phyloP scores from a whole-genome alignment of 2,888 invertebrate species.

The Asteroscopus sphinx region DNA sequence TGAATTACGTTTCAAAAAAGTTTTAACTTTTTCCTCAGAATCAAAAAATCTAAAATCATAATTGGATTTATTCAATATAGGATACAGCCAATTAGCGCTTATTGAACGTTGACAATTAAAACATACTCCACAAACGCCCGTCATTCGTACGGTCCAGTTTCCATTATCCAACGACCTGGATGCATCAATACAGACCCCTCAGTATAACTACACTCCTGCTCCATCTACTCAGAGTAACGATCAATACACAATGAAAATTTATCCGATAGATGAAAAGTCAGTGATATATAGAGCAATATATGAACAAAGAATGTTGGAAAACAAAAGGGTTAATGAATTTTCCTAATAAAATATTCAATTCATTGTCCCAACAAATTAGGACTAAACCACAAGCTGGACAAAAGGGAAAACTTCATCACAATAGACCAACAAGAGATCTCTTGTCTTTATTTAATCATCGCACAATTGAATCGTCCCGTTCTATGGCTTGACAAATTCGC shows the following conservation, averaged over 20 bases:
- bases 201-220: constrained; percentile 49
- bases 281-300: constrained; percentile 74
- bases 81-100: too few species aligned
- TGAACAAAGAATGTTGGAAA: constrained; percentile 72
- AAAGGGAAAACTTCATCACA: constrained; percentile 66
- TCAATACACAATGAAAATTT: constrained; percentile 76
- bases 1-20: background rate
- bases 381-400: constrained; percentile 48
- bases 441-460: constrained; percentile 87
- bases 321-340: constrained; percentile 38
- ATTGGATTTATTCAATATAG: too few species aligned
- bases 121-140: too few species aligned
- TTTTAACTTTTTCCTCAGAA: too few species aligned
- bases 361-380: constrained; percentile 37
- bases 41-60: too few species aligned
- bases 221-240: constrained; percentile 51
- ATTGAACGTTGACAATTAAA: too few species aligned
- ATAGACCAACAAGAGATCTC: constrained; percentile 68
- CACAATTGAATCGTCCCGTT: constrained; percentile 83
- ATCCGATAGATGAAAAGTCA: constrained; percentile 80
- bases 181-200: constrained; percentile 70
- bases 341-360: constrained; percentile 43
- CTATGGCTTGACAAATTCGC: constrained; percentile 87
- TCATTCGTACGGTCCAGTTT: constrained; percentile 80
- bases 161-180: constrained; percentile 78